Evolutionary conservation across 2,113 vertebrate species (phyloP), one percentile per base, ranked within the genome.

Genomic region (Clupea harengus): DNA sequence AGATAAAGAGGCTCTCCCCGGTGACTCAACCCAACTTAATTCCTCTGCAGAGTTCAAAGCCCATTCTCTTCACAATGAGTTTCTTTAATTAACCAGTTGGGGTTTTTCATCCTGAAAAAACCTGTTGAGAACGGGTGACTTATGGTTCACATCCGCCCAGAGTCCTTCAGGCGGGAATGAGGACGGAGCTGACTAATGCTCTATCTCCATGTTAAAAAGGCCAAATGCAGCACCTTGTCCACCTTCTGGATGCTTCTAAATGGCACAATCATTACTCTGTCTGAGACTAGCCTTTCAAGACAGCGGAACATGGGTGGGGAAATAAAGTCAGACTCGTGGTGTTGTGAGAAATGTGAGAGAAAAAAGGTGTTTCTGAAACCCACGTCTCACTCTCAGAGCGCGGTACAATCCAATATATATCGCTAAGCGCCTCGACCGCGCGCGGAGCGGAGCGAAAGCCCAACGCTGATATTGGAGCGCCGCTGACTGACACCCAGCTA

Each of bases 11-110:
- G 22, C 75, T 82, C 82, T 86, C 86, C 88, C 82, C 49, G 39
- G 82, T 83, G 88, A 85, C 82, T 82, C 60, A 82, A 11, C 28
- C 52, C 44, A 17, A 28, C 47, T 80, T 89, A 87, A 89, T 87
- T 87, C 86, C 88, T 85, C 47, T 47, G 8, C 82, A 25, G 84
- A 82, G 80, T 87, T 89, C 84, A 87, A 89, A 91, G 78, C 85
- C 80, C 83, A 86, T 20, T 50, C 32, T 39, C 54, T 82, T 67
- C 78, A 47, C 13, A 85, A 85, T 75, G 47, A 86, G 75, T 86
- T 44, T 83, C 85, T 87, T 49, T 86, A 85, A 86, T 88, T 84
- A 85, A 83, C 64, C 47, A 72, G 17, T 44, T 15, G 72, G 72
- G 72, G 39, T 39, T 39, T 39, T 39, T 39, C 39, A 1, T 39